Percentiles rank a stretch among this genome's conserved stretches.
phyloP scores from a whole-genome alignment of 2,888 invertebrate genomes.

The Spatulosminthurus flaviceps region DNA sequence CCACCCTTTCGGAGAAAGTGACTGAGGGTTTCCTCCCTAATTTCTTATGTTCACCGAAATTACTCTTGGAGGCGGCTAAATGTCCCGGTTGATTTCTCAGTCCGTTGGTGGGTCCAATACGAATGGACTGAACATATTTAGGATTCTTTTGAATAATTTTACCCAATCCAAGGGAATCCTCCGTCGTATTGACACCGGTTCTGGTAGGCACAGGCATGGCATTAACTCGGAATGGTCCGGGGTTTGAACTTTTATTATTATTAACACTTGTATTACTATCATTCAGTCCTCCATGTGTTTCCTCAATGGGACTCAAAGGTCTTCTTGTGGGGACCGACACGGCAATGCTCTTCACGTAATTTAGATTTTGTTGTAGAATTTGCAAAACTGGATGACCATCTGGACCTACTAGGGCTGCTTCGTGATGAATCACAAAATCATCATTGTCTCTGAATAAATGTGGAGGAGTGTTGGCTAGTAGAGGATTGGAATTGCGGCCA shows the following conservation, averaged over 20 bases:
- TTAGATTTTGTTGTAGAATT: conserved; percentile 61
- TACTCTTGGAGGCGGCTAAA: not conserved
- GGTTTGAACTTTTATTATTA: not conserved
- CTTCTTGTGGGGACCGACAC: conserved; percentile 53
- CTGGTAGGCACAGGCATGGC: conserved; percentile 49
- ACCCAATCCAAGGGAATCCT: conserved; percentile 56
- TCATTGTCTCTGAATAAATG: conserved; percentile 60
- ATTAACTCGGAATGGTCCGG: conserved; percentile 45
- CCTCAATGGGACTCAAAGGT: conserved; percentile 59
- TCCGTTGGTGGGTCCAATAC: conserved; percentile 54
- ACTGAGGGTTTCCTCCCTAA: conserved; percentile 59
- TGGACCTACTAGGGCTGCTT: conserved; percentile 57
- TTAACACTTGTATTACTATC: not conserved
- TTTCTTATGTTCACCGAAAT: not conserved
- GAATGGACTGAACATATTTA: conserved; percentile 60
- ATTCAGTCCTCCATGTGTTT: conserved; percentile 25
- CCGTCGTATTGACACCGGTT: conserved; percentile 16
- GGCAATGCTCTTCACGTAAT: conserved; percentile 61
- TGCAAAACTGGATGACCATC: conserved; percentile 60
- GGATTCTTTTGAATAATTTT: conserved; percentile 59
- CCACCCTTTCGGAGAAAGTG: conserved; percentile 61
- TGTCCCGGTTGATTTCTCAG: conserved; percentile 27
- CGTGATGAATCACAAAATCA: conserved; percentile 60
- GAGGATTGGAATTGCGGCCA: conserved; percentile 20
- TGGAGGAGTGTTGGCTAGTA: conserved; percentile 18